Evolutionary conservation across 2,113 vertebrate genomes (phyloP), one percentile per base, ranked within the genome.

Genomic region (Periophthalmus modestus): DNA sequence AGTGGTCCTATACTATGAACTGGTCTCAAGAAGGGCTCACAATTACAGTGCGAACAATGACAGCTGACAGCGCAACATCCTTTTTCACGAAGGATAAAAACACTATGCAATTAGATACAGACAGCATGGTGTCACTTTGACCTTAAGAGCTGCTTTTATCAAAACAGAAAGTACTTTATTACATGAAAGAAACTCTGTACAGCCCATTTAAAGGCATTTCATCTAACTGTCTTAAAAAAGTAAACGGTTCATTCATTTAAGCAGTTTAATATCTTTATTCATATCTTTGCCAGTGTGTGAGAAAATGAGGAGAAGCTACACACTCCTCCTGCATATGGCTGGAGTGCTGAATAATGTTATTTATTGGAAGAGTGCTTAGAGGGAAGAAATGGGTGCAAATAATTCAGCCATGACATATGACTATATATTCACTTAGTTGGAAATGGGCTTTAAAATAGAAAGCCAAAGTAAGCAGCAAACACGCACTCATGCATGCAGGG

Each of bases 271-370:
- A 9, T 10, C 9, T 11, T n/a, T 43, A 43, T 43, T 43, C 7
- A 10, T 43, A 43, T 23, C 5, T 21, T 57, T 71, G 16, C 23
- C 28, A 39, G 57, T 68, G 75, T 55, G 57, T 24, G 12, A 9
- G 43, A 67, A 14, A 67, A n/a, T n/a, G 14, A 23, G 14, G 43
- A 48, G 46, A 48, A 24, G 46, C 14, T 16, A 67, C 21, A 23
- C 12, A 43, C 62, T 43, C 19, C 62, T 48, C n/a, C 66, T 48
- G 46, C 66, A 67, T 13, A 67, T 10, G 13, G 21, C 39, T 12
- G 47, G 43, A 67, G 46, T 67, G 39, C 46, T 67, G 39, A 67
- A 67, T 66, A 46, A 11, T 48, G 39, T 67, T 66, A 66, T 39
- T 66, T 43, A 66, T 66, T 67, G 21, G 39, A 67, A 6, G 21